A percentile compares a stretch with the other conserved stretches of the same genome.
phyloP scores from a whole-genome alignment of 2,797 vertebrate genomes.

The Danio kyathit region DNA sequence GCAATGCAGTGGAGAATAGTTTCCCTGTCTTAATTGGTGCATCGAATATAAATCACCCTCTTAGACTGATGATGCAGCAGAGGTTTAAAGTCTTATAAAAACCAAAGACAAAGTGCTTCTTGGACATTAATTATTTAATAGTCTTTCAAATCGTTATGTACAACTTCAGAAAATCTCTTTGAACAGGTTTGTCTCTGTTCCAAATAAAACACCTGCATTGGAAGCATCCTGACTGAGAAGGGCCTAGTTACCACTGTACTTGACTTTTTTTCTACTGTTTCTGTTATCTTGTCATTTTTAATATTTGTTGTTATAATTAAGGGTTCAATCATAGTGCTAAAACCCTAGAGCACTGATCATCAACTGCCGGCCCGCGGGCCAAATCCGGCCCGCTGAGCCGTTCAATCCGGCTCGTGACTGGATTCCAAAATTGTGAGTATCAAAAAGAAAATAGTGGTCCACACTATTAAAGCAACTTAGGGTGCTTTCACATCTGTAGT shows the following conservation, averaged over 20 bases:
- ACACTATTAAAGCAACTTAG: no score
- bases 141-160: neutral
- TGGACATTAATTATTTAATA: conserved; percentile 17
- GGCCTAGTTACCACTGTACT: no score
- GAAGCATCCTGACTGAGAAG: neutral
- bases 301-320: neutral
- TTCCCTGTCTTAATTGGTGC: neutral
- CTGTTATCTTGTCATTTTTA: neutral
- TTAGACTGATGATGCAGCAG: conserved; percentile 4
- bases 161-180: neutral
- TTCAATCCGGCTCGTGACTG: no score
- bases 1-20: conserved; percentile 1
- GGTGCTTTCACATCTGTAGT: no score
- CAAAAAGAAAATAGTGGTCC: no score
- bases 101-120: neutral
- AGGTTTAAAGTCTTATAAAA: conserved; percentile 15
- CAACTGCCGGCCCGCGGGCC: no score
- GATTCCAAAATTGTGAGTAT: no score
- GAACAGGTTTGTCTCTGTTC: neutral
- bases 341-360: no score
- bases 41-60: conserved; percentile 22
- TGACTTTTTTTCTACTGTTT: neutral
- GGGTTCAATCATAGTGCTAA: neutral
- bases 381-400: no score
- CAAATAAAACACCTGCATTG: neutral